Conservation (phyloP, 2,888 invertebrate genomes). For the Eupeodes luniger region DNA sequence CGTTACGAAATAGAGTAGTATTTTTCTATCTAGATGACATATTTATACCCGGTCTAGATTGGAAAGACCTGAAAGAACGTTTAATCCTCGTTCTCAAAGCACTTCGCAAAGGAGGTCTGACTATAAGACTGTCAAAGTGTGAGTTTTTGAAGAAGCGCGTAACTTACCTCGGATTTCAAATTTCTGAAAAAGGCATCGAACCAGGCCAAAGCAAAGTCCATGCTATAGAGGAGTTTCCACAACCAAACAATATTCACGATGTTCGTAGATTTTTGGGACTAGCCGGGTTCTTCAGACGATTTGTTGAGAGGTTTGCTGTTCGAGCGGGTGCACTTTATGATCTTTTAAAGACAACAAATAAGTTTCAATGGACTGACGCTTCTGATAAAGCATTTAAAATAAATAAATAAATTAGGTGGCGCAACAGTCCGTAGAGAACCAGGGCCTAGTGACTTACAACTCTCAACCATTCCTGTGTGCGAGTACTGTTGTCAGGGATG, state of each 20-base stretch:
- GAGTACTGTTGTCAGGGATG: too few relatives aligned
- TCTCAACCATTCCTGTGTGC: too few relatives aligned
- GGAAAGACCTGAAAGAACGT: not conserved
- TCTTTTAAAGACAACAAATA: conserved; percentile 13
- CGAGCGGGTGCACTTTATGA: conserved; percentile 1
- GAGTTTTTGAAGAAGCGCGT: conserved; percentile 11
- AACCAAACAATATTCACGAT: conserved; percentile 10
- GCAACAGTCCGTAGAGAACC: too few relatives aligned
- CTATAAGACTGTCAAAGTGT: conserved; percentile 6
- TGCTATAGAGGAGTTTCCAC: conserved; percentile 8
- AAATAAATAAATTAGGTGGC: too few relatives aligned
- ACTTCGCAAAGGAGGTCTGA: not conserved
- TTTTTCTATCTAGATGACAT: conserved; percentile 34
- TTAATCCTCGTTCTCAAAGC: not conserved
- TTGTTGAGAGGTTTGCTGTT: conserved; percentile 25
- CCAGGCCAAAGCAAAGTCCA: not conserved
- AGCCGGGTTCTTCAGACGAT: conserved; percentile 21
- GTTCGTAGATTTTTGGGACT: conserved; percentile 31
- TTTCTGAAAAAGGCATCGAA: conserved; percentile 17
- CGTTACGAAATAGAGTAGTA: conserved; percentile 15
- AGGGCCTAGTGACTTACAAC: too few relatives aligned
- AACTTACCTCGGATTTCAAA: conserved; percentile 18
- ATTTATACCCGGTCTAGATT: conserved; percentile 26
- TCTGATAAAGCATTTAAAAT: not conserved
- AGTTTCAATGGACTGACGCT: not conserved